Evolutionary conservation across 2,888 invertebrate genomes (phyloP).

Genomic region (Ophion obscuratus): DNA sequence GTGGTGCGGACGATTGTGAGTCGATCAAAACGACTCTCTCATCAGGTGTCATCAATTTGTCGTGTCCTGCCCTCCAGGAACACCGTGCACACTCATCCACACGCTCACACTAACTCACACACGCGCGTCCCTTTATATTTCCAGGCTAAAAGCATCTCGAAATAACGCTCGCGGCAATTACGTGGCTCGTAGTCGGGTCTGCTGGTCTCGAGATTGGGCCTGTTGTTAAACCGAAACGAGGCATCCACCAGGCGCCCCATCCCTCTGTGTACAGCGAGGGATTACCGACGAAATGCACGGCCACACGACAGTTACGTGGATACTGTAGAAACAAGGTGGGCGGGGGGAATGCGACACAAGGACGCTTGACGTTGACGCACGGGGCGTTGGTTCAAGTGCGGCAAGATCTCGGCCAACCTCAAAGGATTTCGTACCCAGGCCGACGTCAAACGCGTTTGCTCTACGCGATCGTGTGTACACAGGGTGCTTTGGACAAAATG

Average conservation of each 20-base stretch:
- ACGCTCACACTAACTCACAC: too few relatives aligned
- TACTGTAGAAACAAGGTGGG: neutral
- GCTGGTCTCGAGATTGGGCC: neutral
- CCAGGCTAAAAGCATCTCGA: too few relatives aligned
- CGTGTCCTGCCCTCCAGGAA: too few relatives aligned
- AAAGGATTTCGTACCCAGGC: conserved; percentile 50
- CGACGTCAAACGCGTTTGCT: conserved; percentile 45
- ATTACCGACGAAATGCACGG: neutral
- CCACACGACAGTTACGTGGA: neutral
- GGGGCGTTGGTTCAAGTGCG: conserved; percentile 1
- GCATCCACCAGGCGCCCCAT: neutral
- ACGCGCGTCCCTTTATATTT: too few relatives aligned
- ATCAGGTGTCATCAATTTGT: too few relatives aligned
- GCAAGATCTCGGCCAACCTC: conserved; percentile 51
- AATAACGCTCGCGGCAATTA: too few relatives aligned
- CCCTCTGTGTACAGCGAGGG: neutral
- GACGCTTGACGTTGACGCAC: conserved; percentile 29
- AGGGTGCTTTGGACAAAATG: too few relatives aligned
- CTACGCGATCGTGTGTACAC: neutral
- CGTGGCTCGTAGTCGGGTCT: neutral
- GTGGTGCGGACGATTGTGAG: too few relatives aligned
- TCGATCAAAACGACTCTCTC: too few relatives aligned
- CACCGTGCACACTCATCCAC: too few relatives aligned
- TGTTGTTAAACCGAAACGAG: conserved; percentile 5
- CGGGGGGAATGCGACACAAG: neutral